Evolutionary conservation across 30 jellyfish, hydroid and myxozoan genomes (phyloP), one percentile per base, ranked within the genome.

Genomic region (Hydractinia symbiolongicarpus): DNA sequence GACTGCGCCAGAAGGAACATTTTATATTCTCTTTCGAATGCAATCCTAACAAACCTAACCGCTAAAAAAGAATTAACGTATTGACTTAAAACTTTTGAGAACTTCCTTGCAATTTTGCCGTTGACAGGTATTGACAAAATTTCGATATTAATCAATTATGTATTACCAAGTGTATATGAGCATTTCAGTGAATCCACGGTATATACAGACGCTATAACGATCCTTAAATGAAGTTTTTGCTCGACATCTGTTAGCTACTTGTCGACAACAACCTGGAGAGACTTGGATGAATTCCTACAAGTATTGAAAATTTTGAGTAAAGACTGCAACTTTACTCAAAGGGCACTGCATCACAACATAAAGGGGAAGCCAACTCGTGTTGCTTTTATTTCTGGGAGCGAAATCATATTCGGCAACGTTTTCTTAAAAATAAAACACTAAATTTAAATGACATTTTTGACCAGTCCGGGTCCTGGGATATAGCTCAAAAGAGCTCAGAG

Each of bases 341-440:
- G n/a, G 69, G 83, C 20, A 68, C 96, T 11, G 96, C 96, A 44
- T 64, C 55, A 11, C 57, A 54, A 49, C 78, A 88, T 61, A 78
- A 87, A 20, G 88, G 70, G 50, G 83, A 83, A 88, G 77, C 84
- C 30, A 72, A n/a, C 77, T 19, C 60, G 82, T 4, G 95, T 76
- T 51, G 86, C 86, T 19, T 88, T 83, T 55, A 78, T 86, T 56
- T 73, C 84, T 55, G 90, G 95, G n/a, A 9, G 52, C 78, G 86
- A n/a, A 53, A 51, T 69, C 4, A 51, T 20, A 86, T 79, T 53
- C 72, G 95, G 10, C 87, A 86, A 61, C 76, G 90, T 49, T 57
- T 86, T 50, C 90, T 71, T 40, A 86, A 83, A 79, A 76, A 83
- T 71, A 68, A 61, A 54, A 66, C 87, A 20, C 54, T 78, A 53